Evolutionary conservation across 1,140 invertebrate genomes (phyloP), one percentile per base, ranked within the genome.

Genomic region (Philaenus spumarius): DNA sequence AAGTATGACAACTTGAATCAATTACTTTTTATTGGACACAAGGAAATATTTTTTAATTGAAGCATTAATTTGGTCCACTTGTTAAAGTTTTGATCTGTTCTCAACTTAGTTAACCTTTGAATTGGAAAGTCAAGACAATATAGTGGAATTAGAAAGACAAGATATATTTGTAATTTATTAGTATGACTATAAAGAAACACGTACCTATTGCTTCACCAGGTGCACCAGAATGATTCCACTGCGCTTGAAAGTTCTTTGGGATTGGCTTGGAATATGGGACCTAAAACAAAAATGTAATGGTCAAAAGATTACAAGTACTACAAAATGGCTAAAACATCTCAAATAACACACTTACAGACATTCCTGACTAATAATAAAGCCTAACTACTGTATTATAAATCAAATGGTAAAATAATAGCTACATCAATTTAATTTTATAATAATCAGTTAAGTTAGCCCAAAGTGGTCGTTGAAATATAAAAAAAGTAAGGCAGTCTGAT

Each of bases 201-300:
- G 3, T 5, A 47, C 24, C 62, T 58, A 58, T 57, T 40, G 54
- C 55, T 55, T 68, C 65, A 45, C 61, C 58, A 22, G 58, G 57
- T 63, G 66, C 69, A n/a, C 73, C 71, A 56, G 85, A 84, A 68
- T 93, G 91, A 67, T 93, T 92, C 95, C 95, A 97, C 58, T 95
- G 91, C 22, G 90, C 90, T 74, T 96, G 93, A 75, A 97, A 98
- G 68, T 94, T 93, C 64, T 89, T 85, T 2, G 94, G 94, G 71
- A 97, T 96, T 14, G 94, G 93, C 71, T 97, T 95, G 61, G 93
- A 91, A 69, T 95, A 96, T 6, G 94, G 93, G 24, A 79, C 74
- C 70, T 82, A 72, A 51, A 68, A 69, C 40, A 60, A 45, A 52
- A 17, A 19, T 24, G n/a, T n/a, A n/a, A n/a, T n/a, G n/a, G n/a